Evolutionary conservation across 2,888 invertebrate species (phyloP), one percentile per base, ranked within the genome.

Genomic region (Megalurothrips usitatus): DNA sequence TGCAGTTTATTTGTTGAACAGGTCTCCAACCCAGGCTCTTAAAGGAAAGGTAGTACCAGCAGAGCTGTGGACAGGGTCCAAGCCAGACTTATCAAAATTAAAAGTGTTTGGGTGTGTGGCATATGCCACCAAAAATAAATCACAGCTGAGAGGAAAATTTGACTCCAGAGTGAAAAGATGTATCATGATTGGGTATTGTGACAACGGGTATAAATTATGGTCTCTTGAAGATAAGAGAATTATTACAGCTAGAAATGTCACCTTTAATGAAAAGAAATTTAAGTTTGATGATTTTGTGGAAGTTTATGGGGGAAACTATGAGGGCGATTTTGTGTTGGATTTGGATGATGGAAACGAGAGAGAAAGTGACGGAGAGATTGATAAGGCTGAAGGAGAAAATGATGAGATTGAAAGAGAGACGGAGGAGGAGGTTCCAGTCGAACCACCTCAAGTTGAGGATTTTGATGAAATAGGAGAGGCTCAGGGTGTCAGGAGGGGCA

Each of bases 191-290:
- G 82, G 82, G 3, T 82, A 82, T 52, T 79, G 81, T 80, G n/a
- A n/a, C 52, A 58, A 58, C n/a, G 82, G 83, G 1, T 83, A 83
- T 79, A 82, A 79, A 80, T 48, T 83, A 10, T 83, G 81, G 79
- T 78, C 82, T 79, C 47, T 78, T 79, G 79, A 81, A 49, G 82
- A 79, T 43, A 17, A 79, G 2, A 82, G 81, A 68, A 82, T 82
- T 34, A 75, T 81, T 26, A 58, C 26, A 11, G 81, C 78, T 19
- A 78, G 83, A 79, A 80, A 82, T 47, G 82, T 83, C 0, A 68
- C 80, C 28, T 81, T 81, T 78, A 78, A 82, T 52, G 83, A 83
- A 63, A 75, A 63, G 6, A 10, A 14, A 19, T 17, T 17, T 63
- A 63, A 19, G 6, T 11, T 63, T 63, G 63, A 63, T 19, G 19